Evolutionary conservation across 64 coral and sea anemone genomes (phyloP), one percentile per base, ranked within the genome.

Genomic region (Acropora tenuis): DNA sequence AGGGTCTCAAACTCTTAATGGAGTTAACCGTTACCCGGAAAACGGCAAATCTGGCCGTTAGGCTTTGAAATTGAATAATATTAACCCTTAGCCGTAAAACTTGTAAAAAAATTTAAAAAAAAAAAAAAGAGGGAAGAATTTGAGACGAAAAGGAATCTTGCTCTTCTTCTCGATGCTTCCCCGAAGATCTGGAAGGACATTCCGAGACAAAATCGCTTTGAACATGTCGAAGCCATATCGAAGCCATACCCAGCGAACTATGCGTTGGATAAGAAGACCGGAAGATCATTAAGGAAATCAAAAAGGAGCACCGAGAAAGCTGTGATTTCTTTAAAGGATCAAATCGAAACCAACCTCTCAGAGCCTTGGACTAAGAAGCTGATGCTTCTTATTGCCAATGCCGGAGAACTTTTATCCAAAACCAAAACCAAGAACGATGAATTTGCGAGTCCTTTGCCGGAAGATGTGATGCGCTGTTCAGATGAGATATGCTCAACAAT

Each of bases 131-230:
- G 69, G n/a, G 16, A 42, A 6, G 80, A 4, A 13, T 84, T 47
- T 18, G 43, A 71, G 68, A 71, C 49, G 1, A 85, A 85, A 12
- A 69, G 82, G 47, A 45, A 85, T n/a, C 61, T 85, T 17, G 46
- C 45, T 2, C 17, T 85, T 71, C 45, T 85, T 85, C 16, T 85
- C 1, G 11, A 72, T 49, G 8, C 65, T 16, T 85, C 69, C 49
- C 6, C 6, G 52, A 85, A 19, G 16, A 71, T 20, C 8, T 48
- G 17, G 8, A n/a, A 10, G 52, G 46, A 10, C 6, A 16, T 6
- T 69, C 47, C 18, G 10, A 55, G 10, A 0, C 0, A 55, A 55
- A 55, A 12, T 63, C 11, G 9, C 16, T 13, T 63, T 63, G 13
- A 63, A 60, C 3, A 4, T 3, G 43, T 42, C 30, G 66, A 12